Base-by-base conservation (phyloP, 2,113 vertebrate genomes). In the Heterocephalus glaber region DNA sequence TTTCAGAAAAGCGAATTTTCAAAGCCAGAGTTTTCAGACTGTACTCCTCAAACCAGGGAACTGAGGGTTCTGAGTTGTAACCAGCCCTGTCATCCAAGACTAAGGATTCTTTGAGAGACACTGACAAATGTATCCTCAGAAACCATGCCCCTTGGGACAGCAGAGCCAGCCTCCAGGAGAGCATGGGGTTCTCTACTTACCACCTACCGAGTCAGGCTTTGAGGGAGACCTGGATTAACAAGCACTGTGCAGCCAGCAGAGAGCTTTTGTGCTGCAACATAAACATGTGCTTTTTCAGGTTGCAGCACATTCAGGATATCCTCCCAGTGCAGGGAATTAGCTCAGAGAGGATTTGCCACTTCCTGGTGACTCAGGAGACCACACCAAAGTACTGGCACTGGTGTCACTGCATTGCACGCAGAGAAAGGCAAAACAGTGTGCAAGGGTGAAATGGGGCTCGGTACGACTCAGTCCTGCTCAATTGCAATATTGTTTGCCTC, bases 301-400 rank as follows among this genome's bases (percentile, higher is more conserved):
- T 85, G 12, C 41, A 60, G 82, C 95, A 77, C 17, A 65, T 63
- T 85, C 82, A 68, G 92, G 85, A 94, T 66, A 61, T 90, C 85
- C 88, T 87, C 77, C 60, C 38, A 11, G 35, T 9, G 87, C 88
- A 81, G 60, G 38, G 60, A 74, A 41, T 84, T 60, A 68, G 49
- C 49, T 92, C 83, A 38, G 72, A 0, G 19, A 92, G 89, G 88
- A 86, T 94, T 26, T 89, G 66, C 72, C 1, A 16, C 95, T 96
- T 96, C 95, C 95, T 93, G 95, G 86, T 96, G 91, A 96, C 89
- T 96, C 89, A 93, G 89, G 72, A 47, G 74, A 81, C 91, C 91
- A 93, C 61, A 22, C 61, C 95, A 86, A 63, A 65, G 41, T 4
- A 70, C 56, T 54, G 91, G 94, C 76, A 92, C 61, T 30, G 54